Base-by-base conservation (phyloP, 2,888 invertebrate genomes). In the Ornithoptera priamus region DNA sequence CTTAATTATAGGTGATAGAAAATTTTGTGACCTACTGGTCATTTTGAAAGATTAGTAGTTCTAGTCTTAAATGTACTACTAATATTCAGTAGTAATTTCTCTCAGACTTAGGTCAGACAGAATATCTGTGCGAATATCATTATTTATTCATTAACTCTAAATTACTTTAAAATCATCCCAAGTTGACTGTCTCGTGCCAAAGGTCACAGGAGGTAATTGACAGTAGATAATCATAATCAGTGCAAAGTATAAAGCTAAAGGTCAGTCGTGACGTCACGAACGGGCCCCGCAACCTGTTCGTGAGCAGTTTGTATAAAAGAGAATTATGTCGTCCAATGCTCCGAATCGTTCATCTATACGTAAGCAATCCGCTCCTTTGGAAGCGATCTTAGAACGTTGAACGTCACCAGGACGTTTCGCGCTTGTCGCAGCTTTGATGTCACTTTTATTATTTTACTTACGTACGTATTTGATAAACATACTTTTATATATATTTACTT, bases 241-340 rank as follows among this genome's bases (percentile, higher is more conserved):
- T 57, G 20, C 62, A 69, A 65, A 69, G 62, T 57, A 58, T 50
- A 20, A 63, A 20, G 58, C 18, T 39, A 69, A 69, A 69, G 62
- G 66, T 69, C 62, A 62, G 17, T 58, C 15, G 2, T 69, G 69
- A 69, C 69, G 59, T 66, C 69, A 66, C 20, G 7, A 7, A n/a
- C 65, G 58, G 36, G 64, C 53, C 39, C 58, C 15, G 42, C 60
- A 56, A 59, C 57, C 62, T 62, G 39, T 62, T 62, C 46, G 6
- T 50, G 39, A 39, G 46, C 61, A 30, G 39, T 58, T 67, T 17
- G 46, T 59, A 62, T 56, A 39, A 62, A 67, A 58, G 24, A 57
- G 57, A 46, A 58, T 46, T 62, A 63, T n/a, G n/a, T 24, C n/a
- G 36, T 61, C 42, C 53, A 67, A 42, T 17, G 46, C 64, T 67